Base-by-base conservation (phyloP, 2,888 invertebrate species). In the Trissolcus japonicus region DNA sequence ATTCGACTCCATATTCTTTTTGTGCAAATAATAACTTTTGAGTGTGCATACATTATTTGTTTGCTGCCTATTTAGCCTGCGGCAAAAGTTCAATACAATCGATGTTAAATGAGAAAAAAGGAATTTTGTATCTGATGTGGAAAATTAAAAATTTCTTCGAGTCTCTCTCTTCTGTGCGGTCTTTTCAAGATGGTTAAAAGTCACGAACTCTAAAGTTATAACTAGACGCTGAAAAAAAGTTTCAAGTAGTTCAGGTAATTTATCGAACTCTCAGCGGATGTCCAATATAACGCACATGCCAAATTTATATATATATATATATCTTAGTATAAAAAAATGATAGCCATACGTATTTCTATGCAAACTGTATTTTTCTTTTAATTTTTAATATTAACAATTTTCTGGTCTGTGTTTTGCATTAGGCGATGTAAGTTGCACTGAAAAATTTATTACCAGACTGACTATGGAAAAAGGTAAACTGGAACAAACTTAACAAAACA, bases 141-240 rank as follows among this genome's bases (percentile, higher is more conserved):
- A n/a, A 54, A 56, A 57, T 68, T 59, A 59, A 63, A 60, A 63
- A 75, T 75, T 68, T 61, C 65, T 59, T 56, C 35, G 48, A 46
- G 51, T 14, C 29, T 59, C 59, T 63, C 55, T 57, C 40, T 59
- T 53, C 46, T 53, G 16, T 48, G 60, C 21, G 51, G 51, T 54
- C 16, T 40, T 62, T 62, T 19, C 60, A 14, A 57, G 63, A 69
- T 63, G 60, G 46, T 54, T 57, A 75, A 60, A 69, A 75, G 65
- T 65, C 68, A 69, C 68, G 65, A 75, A 68, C 74, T 68, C 50
- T 14, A 43, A 55, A 75, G 63, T 69, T 60, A 65, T 69, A 75
- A 75, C 75, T 65, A 69, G 68, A 54, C 60, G 59, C 11, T 63
- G 62, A 69, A 75, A 69, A n/a, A 75, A 35, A 75, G 69, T 75